Conservation (phyloP, 53 echinoderm and acorn worm genomes). For the Stichopus horrens region DNA sequence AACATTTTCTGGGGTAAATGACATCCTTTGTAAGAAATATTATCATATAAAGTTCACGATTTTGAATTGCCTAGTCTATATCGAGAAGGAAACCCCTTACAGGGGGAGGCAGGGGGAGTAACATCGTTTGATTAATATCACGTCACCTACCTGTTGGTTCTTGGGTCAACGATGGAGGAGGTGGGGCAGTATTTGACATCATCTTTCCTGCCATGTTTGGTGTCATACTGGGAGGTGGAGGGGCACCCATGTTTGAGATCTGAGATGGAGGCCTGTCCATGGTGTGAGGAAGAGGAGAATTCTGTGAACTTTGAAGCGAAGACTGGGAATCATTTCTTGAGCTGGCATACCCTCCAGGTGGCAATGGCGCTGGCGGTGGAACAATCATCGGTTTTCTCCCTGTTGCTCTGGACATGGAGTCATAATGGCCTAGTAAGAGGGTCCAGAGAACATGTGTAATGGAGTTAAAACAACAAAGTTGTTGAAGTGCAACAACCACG, state of each 20-base stretch:
- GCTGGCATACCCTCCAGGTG: constrained; percentile 19
- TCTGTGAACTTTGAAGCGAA: constrained; percentile 51
- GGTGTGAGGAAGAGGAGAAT: constrained; percentile 51
- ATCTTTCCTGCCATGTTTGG: constrained; percentile 53
- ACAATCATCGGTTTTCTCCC: constrained; percentile 42
- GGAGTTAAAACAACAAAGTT: not conserved
- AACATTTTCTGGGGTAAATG: too few species aligned
- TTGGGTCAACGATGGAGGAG: constrained; percentile 40
- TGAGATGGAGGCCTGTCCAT: constrained; percentile 52
- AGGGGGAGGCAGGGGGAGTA: too few species aligned
- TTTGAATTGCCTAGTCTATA: too few species aligned
- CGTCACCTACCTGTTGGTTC: constrained; percentile 13
- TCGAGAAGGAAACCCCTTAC: too few species aligned
- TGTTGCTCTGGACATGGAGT: constrained; percentile 27
- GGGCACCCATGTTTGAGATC: constrained; percentile 53
- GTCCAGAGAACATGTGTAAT: not conserved
- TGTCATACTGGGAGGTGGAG: constrained; percentile 69
- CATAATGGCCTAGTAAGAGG: constrained; percentile 12
- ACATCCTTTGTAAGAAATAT: too few species aligned
- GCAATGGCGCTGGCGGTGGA: constrained; percentile 61
- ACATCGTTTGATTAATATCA: not conserved
- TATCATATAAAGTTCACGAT: too few species aligned
- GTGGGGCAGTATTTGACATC: not conserved
- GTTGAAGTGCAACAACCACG: not conserved
- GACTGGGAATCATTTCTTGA: constrained; percentile 44